Base-by-base conservation (phyloP, 2,888 invertebrate genomes). In the Troides helena region DNA sequence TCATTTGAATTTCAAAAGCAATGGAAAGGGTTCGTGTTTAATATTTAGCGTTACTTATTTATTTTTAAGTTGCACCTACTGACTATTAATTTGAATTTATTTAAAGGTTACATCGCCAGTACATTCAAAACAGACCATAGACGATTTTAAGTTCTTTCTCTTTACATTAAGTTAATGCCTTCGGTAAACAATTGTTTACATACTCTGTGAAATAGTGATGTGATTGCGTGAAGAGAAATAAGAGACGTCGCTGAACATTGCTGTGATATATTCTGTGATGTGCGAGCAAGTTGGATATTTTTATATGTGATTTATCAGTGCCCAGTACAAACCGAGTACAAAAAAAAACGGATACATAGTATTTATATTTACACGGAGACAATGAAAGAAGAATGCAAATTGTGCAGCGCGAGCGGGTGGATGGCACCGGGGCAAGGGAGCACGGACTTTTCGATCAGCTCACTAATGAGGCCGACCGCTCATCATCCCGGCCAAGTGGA, bases 251-350 rank as follows among this genome's bases (percentile, higher is more conserved):
- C 82, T 79, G 88, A 88, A 87, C 83, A 83, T 85, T 84, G 88
- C 91, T 92, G 92, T 92, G 92, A 92, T 92, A 92, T 72, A 81
- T 85, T 82, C 90, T 92, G 92, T 92, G 92, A 92, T 92, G 89
- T 86, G 90, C 84, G 85, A 86, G 81, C 85, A 83, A 87, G 85
- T 85, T 83, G 87, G 87, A 90, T 92, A 92, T 91, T 92, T 92
- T 90, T 92, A 86, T 91, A 92, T 92, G 92, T 92, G 90, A 92
- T 92, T 92, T 92, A 92, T 83, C 86, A 90, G 89, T 90, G 90
- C 89, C 90, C 87, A 88, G 92, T 92, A 92, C 92, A 92, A 90
- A 91, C 91, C 92, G 90, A 92, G 92, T 92, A 92, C 92, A 90
- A 91, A 89, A 92, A 84, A 91, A 92, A 91, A 87, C 88, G 90